phyloP scores from a whole-genome alignment of 1,140 invertebrate genomes.

The Vanessa tameamea region DNA sequence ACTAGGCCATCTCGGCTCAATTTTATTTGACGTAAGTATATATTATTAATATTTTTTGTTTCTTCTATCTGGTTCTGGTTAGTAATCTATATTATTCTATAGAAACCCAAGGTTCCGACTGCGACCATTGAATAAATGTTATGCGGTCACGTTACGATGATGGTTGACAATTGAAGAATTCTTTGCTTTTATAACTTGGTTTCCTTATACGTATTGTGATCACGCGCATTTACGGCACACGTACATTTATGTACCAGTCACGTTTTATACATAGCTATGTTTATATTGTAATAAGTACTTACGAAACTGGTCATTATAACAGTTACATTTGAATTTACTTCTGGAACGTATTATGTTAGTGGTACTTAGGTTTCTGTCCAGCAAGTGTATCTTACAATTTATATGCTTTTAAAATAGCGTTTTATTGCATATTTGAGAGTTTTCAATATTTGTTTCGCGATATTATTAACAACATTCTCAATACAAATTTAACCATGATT shows the following conservation, averaged over 20 bases:
- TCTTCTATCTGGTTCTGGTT: not conserved
- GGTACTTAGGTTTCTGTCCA: too few species aligned
- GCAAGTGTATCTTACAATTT: too few species aligned
- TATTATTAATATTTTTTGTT: too few species aligned
- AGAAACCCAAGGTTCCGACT: conserved; percentile 31
- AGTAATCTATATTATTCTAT: not conserved
- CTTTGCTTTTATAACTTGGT: conserved; percentile 27
- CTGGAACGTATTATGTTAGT: not conserved
- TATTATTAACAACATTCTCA: too few species aligned
- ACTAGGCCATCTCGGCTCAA: too few species aligned
- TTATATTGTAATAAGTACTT: not conserved
- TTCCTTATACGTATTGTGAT: conserved; percentile 30
- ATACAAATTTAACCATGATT: too few species aligned
- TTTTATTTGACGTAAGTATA: too few species aligned
- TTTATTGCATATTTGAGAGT: too few species aligned
- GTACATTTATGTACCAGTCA: conserved; percentile 22
- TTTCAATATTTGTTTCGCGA: too few species aligned
- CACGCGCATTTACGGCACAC: conserved; percentile 19
- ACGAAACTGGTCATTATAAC: not conserved
- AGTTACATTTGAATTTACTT: not conserved
- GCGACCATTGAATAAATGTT: conserved; percentile 32
- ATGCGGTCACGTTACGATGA: conserved; percentile 38
- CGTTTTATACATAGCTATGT: not conserved
- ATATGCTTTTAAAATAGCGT: too few species aligned
- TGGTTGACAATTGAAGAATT: conserved; percentile 32